Percentiles rank a stretch among this genome's conserved stretches.
phyloP scores from a whole-genome alignment of 2,113 vertebrate genomes.

The Barnardius zonarius region DNA sequence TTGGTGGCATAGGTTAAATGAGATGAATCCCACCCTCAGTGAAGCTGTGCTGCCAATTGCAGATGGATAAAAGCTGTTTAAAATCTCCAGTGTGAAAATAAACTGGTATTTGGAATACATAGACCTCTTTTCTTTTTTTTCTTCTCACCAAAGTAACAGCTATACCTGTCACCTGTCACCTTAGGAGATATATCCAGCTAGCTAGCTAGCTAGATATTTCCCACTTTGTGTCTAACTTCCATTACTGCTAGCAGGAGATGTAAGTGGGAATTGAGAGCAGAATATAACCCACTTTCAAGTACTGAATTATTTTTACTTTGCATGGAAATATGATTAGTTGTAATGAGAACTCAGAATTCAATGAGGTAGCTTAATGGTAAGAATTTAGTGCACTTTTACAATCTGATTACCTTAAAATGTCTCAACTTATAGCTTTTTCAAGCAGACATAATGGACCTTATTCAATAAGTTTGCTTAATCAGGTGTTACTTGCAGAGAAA shows the following conservation, averaged over 20 bases:
- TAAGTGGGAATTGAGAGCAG: background rate
- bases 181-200: background rate
- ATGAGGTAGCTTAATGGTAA: constrained; percentile 39
- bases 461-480: constrained; percentile 67
- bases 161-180: background rate
- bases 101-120: background rate
- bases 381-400: constrained; percentile 58
- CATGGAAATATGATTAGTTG: constrained; percentile 42
- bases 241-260: background rate
- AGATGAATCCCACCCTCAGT: background rate
- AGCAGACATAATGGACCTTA: constrained; percentile 54
- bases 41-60: background rate
- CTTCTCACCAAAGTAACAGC: background rate
- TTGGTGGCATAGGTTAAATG: background rate
- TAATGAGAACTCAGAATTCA: constrained; percentile 61
- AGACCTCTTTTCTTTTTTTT: background rate
- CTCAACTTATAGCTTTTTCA: constrained; percentile 47
- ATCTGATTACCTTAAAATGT: constrained; percentile 64
- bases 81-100: background rate
- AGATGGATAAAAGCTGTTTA: background rate
- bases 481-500: constrained; percentile 36
- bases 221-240: background rate
- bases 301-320: constrained; percentile 55
- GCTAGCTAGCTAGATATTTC: background rate
- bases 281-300: background rate